Base-by-base conservation (phyloP, 2,888 invertebrate species). In the Tetramorium bicarinatum region DNA sequence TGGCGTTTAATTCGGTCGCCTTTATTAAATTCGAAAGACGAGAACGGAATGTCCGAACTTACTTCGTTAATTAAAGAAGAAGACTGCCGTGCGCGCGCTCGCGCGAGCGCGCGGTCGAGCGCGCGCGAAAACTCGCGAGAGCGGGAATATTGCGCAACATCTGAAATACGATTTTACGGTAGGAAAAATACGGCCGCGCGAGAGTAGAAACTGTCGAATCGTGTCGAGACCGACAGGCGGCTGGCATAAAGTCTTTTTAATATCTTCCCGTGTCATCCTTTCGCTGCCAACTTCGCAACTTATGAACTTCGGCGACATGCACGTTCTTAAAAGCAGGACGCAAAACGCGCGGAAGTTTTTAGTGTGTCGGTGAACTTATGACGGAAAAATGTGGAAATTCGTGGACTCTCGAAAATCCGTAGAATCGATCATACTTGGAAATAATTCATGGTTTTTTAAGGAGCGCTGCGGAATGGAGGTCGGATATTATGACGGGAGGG, bases 61-160 rank as follows among this genome's bases (percentile, higher is more conserved):
- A 76, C 83, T 85, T 67, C 85, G 89, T 89, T 89, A 88, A 88
- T 86, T 86, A 84, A 86, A 83, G 66, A 44, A 79, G 82, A 49
- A 13, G 18, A 52, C 38, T 18, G 21, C 2, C 13, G 72, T 4
- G 13, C 3, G n/a, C 8, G 29, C 49, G 49, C 1, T 25, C 52
- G 52, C n/a, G n/a, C 18, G 52, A 1, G 4, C n/a, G 21, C 49
- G 34, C 56, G n/a, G n/a, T n/a, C n/a, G n/a, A n/a, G n/a, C n/a
- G 41, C 29, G 29, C 0, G 29, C 29, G 29, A 29, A 25, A 66
- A 52, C 44, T 25, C 18, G 62, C 7, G 38, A 47, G 38, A 47
- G 34, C 34, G 76, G 15, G 75, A 67, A 82, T 67, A 83, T 85
- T 76, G 67, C 79, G 64, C 21, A 49, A 67, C 80, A 69, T 76